Base-by-base conservation (phyloP, 2,797 vertebrate species). In the Fringilla coelebs region DNA sequence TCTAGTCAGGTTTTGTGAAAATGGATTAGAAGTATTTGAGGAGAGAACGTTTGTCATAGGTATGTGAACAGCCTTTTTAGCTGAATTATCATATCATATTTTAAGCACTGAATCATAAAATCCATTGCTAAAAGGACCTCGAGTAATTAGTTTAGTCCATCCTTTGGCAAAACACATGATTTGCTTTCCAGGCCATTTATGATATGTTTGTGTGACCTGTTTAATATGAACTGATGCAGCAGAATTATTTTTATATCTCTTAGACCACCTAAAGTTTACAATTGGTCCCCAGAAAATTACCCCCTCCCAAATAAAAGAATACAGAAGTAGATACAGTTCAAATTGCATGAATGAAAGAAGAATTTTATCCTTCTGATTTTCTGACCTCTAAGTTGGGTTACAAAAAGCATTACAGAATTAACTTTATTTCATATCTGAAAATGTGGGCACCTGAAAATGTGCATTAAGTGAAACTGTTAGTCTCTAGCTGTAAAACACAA, bases 281-380 rank as follows among this genome's bases (percentile, higher is more conserved):
- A 17, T 29, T 88, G 22, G 11, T 78, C 43, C 82, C 28, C 46
- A 98, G 95, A 96, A 97, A 98, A 82, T 57, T 32, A 63, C 32
- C 9, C 17, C 10, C 28, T 98, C 95, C 98, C 95, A 97, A n/a
- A n/a, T 98, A 97, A 97, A 98, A 97, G 62, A 95, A 89, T 94
- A 88, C 9, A 24, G 70, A 98, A 98, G 96, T 98, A 97, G 98
- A 98, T 98, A 94, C 97, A 98, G 94, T 98, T 98, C 98, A 98
- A 98, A 98, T 98, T 95, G 97, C 78, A 72, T 95, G 77, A 92
- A n/a, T 90, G 98, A 98, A 98, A 98, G 97, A 98, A 98, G 90
- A 97, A 97, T 98, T 98, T 98, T 98, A 97, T 96, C 80, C 96
- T 98, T 98, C 97, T 98, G 97, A 97, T 93, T 98, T 98, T 98